These are phyloP conservation scores for Leucophenga varia DNA, from an alignment of 1,140 invertebrate genomes.

Conservation along the genomic window DNA sequence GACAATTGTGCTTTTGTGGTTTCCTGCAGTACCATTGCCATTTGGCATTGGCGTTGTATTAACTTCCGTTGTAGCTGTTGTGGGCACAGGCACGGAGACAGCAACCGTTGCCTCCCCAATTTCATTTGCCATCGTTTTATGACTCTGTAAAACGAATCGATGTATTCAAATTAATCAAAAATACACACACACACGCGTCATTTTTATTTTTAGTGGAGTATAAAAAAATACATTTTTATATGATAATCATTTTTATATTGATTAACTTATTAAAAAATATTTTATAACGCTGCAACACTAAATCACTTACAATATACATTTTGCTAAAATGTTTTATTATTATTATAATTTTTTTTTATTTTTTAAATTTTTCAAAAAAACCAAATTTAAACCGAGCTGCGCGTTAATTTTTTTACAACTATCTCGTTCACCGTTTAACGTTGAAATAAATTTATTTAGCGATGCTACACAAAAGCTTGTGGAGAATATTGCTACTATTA, in stretches of 20 bases:
- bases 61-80: neutral
- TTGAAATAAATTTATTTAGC: slow-evolving; percentile 51
- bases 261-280: too few species aligned
- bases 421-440: slow-evolving; percentile 49
- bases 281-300: too few species aligned
- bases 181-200: too few species aligned
- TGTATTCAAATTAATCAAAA: neutral
- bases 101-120: too few species aligned
- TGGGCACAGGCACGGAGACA: slow-evolving; percentile 26
- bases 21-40: slow-evolving; percentile 11
- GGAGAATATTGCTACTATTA: slow-evolving; percentile 4
- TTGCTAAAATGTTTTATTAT: too few species aligned
- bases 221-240: too few species aligned
- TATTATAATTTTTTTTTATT: too few species aligned
- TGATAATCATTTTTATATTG: too few species aligned
- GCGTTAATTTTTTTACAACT: slow-evolving; percentile 50
- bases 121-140: slow-evolving; percentile 33
- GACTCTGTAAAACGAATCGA: slow-evolving; percentile 6
- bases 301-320: too few species aligned
- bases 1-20: slow-evolving; percentile 36
- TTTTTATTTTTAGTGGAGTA: too few species aligned
- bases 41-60: slow-evolving; percentile 27
- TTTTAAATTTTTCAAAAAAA: too few species aligned
- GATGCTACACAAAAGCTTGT: neutral
- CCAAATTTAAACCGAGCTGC: too few species aligned